phyloP scores from a whole-genome alignment of 1,140 invertebrate species.

The Drosophila punjabiensis region DNA sequence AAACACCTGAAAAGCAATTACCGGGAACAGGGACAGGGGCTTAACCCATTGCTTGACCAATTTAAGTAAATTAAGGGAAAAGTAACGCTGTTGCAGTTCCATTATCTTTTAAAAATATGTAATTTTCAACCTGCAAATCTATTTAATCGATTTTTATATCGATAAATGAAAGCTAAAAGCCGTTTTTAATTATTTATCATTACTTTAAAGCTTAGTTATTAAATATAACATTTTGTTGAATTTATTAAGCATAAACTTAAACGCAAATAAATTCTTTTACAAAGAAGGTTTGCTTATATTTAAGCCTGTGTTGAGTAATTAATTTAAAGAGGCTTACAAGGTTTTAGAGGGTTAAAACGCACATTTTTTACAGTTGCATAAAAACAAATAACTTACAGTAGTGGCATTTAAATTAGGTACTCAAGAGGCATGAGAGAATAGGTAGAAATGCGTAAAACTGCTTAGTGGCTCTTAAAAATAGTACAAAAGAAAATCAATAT shows the following conservation, averaged over 20 bases:
- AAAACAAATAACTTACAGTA: conserved; percentile 7
- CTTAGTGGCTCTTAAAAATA: neutral
- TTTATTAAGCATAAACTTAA: neutral
- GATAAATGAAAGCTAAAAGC: neutral
- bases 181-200: neutral
- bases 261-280: neutral
- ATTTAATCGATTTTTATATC: neutral
- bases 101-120: no score
- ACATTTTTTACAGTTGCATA: neutral
- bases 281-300: neutral
- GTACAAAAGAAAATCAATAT: neutral
- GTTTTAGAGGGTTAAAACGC: neutral
- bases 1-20: conserved; percentile 38
- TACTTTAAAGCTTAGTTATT: neutral
- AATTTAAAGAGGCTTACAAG: neutral
- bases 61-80: neutral
- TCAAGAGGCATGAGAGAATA: neutral
- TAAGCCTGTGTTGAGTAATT: neutral
- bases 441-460: no score
- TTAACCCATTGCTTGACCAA: neutral
- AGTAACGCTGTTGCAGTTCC: no score
- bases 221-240: neutral
- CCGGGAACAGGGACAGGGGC: conserved; percentile 1
- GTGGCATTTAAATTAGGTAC: neutral
- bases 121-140: neutral